Percentiles rank a stretch among this genome's conserved stretches.
phyloP scores from a whole-genome alignment of 2,888 invertebrate species.

The Leptopilina drosophilae region DNA sequence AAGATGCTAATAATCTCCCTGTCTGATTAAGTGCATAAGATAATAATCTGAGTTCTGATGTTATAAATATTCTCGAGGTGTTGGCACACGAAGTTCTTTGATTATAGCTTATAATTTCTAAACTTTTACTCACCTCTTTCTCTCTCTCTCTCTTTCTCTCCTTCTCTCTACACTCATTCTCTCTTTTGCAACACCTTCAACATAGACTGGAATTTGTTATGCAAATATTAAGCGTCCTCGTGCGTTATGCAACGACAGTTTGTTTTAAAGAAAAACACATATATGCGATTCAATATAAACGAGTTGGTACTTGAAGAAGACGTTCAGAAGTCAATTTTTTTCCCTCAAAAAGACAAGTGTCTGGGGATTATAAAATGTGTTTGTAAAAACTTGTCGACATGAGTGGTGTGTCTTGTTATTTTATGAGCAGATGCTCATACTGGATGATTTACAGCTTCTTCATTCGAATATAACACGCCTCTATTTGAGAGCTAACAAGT shows the following conservation, averaged over 20 bases:
- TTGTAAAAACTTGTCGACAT: conserved; percentile 22
- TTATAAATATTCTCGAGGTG: neutral
- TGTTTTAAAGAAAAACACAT: conserved; percentile 3
- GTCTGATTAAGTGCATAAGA: neutral
- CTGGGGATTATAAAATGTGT: neutral
- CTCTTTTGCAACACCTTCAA: conserved; percentile 21
- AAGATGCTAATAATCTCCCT: neutral
- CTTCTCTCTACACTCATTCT: too few species aligned
- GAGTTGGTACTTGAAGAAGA: conserved; percentile 2
- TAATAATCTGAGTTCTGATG: neutral
- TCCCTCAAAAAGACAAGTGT: neutral
- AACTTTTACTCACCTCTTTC: neutral
- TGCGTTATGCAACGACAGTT: conserved; percentile 7
- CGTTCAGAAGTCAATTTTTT: conserved; percentile 15
- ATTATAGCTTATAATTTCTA: neutral
- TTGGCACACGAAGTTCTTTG: neutral
- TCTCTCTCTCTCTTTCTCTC: too few species aligned
- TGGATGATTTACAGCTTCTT: neutral
- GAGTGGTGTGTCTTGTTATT: neutral
- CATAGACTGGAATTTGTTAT: conserved; percentile 27
- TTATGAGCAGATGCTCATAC: neutral
- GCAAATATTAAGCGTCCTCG: conserved; percentile 29
- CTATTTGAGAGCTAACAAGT: too few species aligned
- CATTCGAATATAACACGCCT: neutral
- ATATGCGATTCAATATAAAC: neutral